Evolutionary conservation across 2,113 vertebrate genomes (phyloP), one percentile per base, ranked within the genome.

Genomic region (Laterallus jamaicensis): DNA sequence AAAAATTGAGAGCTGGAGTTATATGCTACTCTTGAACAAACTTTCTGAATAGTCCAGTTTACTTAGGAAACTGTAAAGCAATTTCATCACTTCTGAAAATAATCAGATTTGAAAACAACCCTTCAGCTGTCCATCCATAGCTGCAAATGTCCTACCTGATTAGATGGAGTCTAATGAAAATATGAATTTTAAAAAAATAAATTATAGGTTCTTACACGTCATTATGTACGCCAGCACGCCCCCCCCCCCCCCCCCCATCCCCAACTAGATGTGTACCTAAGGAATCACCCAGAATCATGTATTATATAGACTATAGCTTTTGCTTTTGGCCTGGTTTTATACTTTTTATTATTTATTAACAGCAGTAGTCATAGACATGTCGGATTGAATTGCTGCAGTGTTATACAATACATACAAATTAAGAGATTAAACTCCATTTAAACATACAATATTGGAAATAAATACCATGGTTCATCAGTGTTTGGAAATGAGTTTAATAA

Each of bases 401-500:
- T 92, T 96, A 92, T 76, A 89, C 37, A 42, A 47, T 81, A 59
- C 37, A 70, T 69, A 90, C 18, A 94, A 95, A 97, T 81, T 31
- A 90, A 91, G 86, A 97, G 47, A 49, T 91, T 93, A 86, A 95
- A 92, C 7, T 92, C 73, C 39, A 88, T 74, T 88, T 88, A 91
- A 78, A 92, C 63, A 86, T 76, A 70, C 25, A 62, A 29, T 67
- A 79, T 90, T 96, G 37, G 66, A 95, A 96, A 91, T 42, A 67
- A 96, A 74, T 96, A 91, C 68, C 16, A 78, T 85, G 64, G 55
- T 62, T 95, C 66, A 92, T 96, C 81, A 86, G 29, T 90, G 16
- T 96, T 96, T 91, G 66, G 25, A 94, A 92, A 96, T 94, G 60
- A 93, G 20, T 56, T 93, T 80, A 95, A 80, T 18, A 83, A 58